Percentiles rank a stretch among this genome's conserved stretches.
Conservation (phyloP, 92 coral and sea anemone species). For the Palythoa grandis region DNA sequence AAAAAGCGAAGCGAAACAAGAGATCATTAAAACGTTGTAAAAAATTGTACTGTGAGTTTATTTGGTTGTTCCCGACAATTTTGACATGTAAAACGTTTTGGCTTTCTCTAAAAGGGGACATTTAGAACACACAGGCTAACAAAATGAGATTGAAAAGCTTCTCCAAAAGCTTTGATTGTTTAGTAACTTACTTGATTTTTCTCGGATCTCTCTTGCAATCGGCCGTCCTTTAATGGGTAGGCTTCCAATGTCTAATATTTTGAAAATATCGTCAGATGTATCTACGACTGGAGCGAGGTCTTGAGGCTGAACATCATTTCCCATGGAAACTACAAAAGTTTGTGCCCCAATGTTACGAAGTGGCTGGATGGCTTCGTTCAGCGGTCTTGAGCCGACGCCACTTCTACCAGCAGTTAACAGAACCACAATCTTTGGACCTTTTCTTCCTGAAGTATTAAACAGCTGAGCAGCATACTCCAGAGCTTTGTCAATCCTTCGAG, state of each 20-base stretch:
- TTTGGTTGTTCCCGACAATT: no score
- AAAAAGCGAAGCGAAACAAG: no score
- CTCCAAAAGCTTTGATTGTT: no score
- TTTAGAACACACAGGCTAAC: no score
- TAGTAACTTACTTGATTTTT: slow-evolving; percentile 27
- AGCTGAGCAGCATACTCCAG: slow-evolving; percentile 29
- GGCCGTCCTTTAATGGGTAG: slow-evolving; percentile 31
- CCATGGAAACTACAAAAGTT: slow-evolving; percentile 57
- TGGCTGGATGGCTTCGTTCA: slow-evolving; percentile 49
- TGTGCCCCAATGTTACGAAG: slow-evolving; percentile 53
- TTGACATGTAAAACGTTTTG: no score
- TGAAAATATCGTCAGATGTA: slow-evolving; percentile 36
- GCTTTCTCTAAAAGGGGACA: no score
- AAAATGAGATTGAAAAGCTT: no score
- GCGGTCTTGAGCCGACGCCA: slow-evolving; percentile 26
- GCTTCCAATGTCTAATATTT: slow-evolving; percentile 22
- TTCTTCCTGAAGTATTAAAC: slow-evolving; percentile 32
- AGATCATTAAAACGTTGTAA: no score
- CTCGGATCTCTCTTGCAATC: slow-evolving; percentile 30
- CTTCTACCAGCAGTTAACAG: slow-evolving; percentile 57
- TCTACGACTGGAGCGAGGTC: slow-evolving; percentile 40
- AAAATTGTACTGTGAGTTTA: no score
- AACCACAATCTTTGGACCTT: slow-evolving; percentile 55
- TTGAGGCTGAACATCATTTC: slow-evolving; percentile 28
- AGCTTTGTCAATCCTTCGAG: slow-evolving; percentile 34